Conservation (phyloP, 2,113 vertebrate species). For the Pedionomus torquatus region DNA sequence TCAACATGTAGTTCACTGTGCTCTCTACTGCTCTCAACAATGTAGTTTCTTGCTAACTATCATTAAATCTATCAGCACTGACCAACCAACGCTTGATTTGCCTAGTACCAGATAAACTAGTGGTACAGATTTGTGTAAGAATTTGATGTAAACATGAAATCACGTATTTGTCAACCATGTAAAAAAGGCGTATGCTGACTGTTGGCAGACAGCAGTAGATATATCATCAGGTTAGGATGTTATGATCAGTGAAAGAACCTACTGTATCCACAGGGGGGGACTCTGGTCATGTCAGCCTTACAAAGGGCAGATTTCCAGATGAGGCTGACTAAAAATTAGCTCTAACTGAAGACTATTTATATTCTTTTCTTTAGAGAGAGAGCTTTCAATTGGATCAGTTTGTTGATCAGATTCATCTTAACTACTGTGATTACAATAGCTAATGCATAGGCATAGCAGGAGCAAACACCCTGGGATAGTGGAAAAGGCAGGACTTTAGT, state of each 20-base stretch:
- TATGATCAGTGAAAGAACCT: background rate
- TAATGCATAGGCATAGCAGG: background rate
- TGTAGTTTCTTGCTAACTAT: background rate
- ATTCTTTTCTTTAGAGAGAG: background rate
- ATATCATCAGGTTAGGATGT: background rate
- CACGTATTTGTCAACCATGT: background rate
- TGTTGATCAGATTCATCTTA: background rate
- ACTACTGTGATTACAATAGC: background rate
- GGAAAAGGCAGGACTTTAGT: background rate
- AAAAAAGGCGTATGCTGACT: background rate
- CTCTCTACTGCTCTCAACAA: background rate
- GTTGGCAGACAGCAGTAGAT: background rate
- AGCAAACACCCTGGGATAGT: background rate
- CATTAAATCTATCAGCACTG: background rate
- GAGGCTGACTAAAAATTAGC: background rate
- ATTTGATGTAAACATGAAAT: background rate
- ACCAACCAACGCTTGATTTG: background rate
- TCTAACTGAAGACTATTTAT: background rate
- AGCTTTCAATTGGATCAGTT: background rate
- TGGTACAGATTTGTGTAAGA: background rate
- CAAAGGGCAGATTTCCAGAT: background rate
- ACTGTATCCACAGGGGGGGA: background rate
- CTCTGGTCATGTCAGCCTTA: background rate
- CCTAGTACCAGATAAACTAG: background rate
- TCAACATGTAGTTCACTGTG: background rate